phyloP scores from a whole-genome alignment of 2,797 vertebrate species.

The Enteromius anoplus region DNA sequence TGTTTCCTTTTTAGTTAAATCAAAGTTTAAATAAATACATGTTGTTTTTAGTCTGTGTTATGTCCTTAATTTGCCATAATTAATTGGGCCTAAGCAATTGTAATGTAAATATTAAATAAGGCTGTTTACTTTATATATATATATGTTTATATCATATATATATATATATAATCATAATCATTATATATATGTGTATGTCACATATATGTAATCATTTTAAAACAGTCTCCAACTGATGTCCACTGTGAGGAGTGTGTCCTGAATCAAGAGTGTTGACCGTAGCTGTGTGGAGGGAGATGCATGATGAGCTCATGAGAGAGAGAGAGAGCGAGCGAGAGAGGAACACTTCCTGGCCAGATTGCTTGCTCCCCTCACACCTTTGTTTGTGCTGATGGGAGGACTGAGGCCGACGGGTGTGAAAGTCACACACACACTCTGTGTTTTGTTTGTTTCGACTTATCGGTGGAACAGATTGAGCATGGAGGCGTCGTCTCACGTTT shows the following conservation, averaged over 20 bases:
- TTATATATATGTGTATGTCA: too few relatives aligned
- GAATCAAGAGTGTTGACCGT: not conserved
- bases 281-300: not conserved
- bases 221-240: not conserved
- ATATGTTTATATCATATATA: not conserved
- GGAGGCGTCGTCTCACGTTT: constrained; percentile 80
- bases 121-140: too few relatives aligned
- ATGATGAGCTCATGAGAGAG: constrained; percentile 19
- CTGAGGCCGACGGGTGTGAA: constrained; percentile 55
- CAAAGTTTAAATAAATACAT: not conserved
- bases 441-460: constrained; percentile 61
- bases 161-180: too few relatives aligned
- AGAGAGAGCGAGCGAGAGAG: constrained; percentile 13
- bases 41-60: not conserved
- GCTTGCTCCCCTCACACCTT: constrained; percentile 70
- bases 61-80: not conserved
- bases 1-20: not conserved
- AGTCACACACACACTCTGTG: constrained; percentile 45
- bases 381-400: constrained; percentile 62
- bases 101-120: not conserved
- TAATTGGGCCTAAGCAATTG: not conserved
- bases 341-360: constrained; percentile 68
- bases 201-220: too few relatives aligned
- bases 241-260: not conserved
- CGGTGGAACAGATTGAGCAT: constrained; percentile 71